These are phyloP conservation scores for Helicoverpa armigera DNA, from an alignment of 1,140 invertebrate genomes.

Conservation along the genomic window DNA sequence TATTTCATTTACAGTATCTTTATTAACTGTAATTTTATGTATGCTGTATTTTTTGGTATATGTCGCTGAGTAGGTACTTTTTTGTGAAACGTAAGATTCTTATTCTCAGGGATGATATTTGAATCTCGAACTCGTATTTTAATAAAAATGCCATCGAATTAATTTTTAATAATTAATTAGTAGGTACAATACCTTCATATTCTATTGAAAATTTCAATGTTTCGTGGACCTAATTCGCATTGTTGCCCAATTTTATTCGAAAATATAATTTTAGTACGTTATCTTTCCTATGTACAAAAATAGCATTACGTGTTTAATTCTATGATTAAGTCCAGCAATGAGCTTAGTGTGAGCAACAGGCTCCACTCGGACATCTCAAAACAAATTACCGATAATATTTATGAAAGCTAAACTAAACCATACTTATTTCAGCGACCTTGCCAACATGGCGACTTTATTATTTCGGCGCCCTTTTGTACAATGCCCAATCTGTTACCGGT, in stretches of 20 bases:
- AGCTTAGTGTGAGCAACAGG: conserved; percentile 37
- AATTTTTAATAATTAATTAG: not conserved
- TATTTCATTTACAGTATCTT: not conserved
- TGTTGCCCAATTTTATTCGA: conserved; percentile 48
- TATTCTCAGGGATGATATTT: no score
- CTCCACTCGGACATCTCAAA: conserved; percentile 22
- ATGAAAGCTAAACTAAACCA: not conserved
- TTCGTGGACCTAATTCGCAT: conserved; percentile 21
- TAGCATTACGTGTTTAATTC: conserved; percentile 50
- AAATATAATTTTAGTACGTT: conserved; percentile 49
- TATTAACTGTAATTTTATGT: no score
- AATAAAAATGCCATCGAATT: not conserved
- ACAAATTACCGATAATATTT: not conserved
- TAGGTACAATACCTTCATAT: not conserved
- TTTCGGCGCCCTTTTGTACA: no score
- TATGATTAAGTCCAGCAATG: conserved; percentile 43
- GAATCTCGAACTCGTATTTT: no score
- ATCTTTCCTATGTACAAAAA: conserved; percentile 56
- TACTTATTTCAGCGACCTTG: no score
- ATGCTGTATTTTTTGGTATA: no score
- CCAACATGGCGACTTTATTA: no score
- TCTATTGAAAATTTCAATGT: not conserved
- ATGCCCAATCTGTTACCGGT: no score
- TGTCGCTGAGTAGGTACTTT: no score
- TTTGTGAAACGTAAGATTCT: no score